Evolutionary conservation across 1,140 invertebrate genomes (phyloP).

Genomic region (Platyscapa corneri): DNA sequence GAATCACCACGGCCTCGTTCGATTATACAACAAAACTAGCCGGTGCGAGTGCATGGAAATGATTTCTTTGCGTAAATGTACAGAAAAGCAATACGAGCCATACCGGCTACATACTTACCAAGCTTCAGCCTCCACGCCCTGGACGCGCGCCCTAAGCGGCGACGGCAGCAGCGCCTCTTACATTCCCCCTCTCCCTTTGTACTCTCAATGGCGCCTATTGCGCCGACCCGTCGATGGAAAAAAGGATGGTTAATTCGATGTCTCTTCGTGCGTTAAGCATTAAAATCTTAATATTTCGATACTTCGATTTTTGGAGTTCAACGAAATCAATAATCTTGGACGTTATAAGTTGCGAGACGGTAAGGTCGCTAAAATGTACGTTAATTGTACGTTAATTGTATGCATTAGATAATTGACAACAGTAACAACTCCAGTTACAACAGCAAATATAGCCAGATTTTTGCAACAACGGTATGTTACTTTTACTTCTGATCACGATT

Average conservation of each 20-base stretch:
- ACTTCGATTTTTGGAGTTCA: neutral
- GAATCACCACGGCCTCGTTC: slow-evolving; percentile 5
- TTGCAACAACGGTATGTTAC: neutral
- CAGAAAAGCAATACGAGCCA: neutral
- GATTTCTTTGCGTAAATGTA: neutral
- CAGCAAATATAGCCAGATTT: slow-evolving; percentile 10
- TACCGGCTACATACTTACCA: neutral
- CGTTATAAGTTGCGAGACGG: neutral
- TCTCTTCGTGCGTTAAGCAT: neutral
- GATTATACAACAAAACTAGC: neutral
- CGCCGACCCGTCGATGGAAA: neutral
- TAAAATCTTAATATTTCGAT: neutral
- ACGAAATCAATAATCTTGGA: neutral
- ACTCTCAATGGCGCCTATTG: slow-evolving; percentile 35
- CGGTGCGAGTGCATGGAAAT: neutral
- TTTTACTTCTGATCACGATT: neutral
- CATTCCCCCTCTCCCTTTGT: too few relatives aligned
- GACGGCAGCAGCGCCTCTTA: neutral
- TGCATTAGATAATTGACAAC: slow-evolving; percentile 29
- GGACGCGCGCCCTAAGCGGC: neutral
- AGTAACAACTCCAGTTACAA: slow-evolving; percentile 27
- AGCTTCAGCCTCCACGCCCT: neutral
- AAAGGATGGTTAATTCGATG: neutral
- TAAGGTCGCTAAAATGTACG: too few relatives aligned
- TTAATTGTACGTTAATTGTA: too few relatives aligned